These are phyloP conservation scores for Acheta domesticus DNA, from an alignment of 2,888 invertebrate genomes.

Conservation along the genomic window DNA sequence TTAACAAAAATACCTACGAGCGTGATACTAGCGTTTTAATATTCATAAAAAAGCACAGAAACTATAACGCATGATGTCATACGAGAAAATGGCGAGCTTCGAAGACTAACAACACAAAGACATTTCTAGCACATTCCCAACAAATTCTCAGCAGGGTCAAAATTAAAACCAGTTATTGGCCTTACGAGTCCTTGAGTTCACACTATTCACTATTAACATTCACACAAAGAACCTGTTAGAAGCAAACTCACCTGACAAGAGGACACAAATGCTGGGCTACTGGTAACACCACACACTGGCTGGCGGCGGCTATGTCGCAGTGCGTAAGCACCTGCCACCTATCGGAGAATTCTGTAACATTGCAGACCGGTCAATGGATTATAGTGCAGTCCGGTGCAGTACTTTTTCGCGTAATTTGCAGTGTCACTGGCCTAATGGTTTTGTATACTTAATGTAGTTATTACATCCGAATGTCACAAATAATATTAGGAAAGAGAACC, in stretches of 20 bases:
- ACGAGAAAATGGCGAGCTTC: slow-evolving; percentile 34
- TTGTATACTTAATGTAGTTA: no score
- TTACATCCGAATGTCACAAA: no score
- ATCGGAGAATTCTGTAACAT: not conserved
- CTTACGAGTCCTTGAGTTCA: no score
- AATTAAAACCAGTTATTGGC: no score
- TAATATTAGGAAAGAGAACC: no score
- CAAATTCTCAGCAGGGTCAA: not conserved
- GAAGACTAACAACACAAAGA: not conserved
- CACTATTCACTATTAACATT: no score
- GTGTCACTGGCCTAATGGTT: no score
- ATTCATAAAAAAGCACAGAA: not conserved
- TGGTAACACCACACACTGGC: not conserved
- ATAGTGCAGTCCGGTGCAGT: not conserved
- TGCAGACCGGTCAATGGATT: slow-evolving; percentile 1
- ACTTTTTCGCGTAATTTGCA: no score
- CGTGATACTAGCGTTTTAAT: not conserved
- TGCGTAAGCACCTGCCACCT: not conserved
- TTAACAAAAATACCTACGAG: no score
- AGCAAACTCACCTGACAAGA: slow-evolving; percentile 26
- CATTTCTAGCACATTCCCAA: not conserved
- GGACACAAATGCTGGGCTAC: not conserved
- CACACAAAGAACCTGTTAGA: no score
- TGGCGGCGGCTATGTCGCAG: not conserved
- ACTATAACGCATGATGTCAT: slow-evolving; percentile 35